Evolutionary conservation across 2,888 invertebrate genomes (phyloP), one percentile per base, ranked within the genome.

Genomic region (Oxycera nigricornis): DNA sequence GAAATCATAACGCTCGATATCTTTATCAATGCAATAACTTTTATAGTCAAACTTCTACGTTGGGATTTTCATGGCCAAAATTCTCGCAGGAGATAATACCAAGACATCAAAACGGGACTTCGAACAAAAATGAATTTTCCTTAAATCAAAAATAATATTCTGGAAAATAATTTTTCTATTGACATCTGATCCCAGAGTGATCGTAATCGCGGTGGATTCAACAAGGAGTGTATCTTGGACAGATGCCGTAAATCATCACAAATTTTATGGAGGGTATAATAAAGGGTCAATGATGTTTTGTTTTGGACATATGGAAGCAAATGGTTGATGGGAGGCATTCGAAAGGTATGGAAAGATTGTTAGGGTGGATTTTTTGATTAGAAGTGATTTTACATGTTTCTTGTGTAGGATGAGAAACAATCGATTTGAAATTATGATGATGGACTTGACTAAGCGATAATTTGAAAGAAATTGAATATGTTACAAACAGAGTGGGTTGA

Each of bases 71-170:
- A 35, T 17, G 52, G 11, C 35, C 31, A 9, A 20, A 14, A 20
- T 17, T 35, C 65, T 65, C 65, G 4, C n/a, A n/a, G 20, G 59
- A 72, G 57, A 59, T 72, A 41, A 39, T 46, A 26, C 59, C 14
- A 39, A n/a, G 20, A 0, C 41, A 22, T 9, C 14, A 24, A 11
- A 9, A 9, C 6, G 30, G 20, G 26, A 72, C 72, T 31, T 39
- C 35, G 26, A 57, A 70, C 59, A 41, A 59, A 59, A 73, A 62
- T 59, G 70, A 75, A 75, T 76, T 75, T 76, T 68, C 76, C 75
- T 73, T 77, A 77, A 77, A 77, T 77, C 77, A 77, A 77, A 77
- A 77, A 77, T 77, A 77, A 77, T 76, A 77, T 77, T 74, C 77
- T 72, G 73, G 77, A 77, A 77, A 72, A 77, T 76, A 77, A 76